Evolutionary conservation across 2,888 invertebrate species (phyloP).

Genomic region (Iselma pallidipennis): DNA sequence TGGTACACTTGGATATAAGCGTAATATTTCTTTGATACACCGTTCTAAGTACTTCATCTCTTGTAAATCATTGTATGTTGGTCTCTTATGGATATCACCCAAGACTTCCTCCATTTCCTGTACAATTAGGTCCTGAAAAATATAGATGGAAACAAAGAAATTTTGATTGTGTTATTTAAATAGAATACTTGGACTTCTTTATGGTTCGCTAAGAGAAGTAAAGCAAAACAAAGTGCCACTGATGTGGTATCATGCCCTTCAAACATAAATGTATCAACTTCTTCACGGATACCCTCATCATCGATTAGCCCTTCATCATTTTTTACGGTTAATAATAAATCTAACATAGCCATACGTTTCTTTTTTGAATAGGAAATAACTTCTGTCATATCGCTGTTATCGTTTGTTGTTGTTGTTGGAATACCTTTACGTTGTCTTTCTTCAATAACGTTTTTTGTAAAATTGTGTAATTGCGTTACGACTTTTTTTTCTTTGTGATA

Average conservation of each 20-base stretch:
- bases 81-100: slow-evolving; percentile 15
- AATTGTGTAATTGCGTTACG: slow-evolving; percentile 27
- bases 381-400: slow-evolving; percentile 12
- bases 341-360: slow-evolving; percentile 62
- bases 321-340: slow-evolving; percentile 60
- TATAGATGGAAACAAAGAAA: no score
- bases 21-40: slow-evolving; percentile 49
- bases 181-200: slow-evolving; percentile 36
- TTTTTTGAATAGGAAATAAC: slow-evolving; percentile 33
- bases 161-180: no score
- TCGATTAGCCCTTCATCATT: slow-evolving; percentile 56
- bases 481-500: slow-evolving; percentile 19
- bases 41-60: slow-evolving; percentile 50
- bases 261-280: slow-evolving; percentile 67
- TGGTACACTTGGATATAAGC: slow-evolving; percentile 51
- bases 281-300: slow-evolving; percentile 61
- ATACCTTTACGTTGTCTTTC: slow-evolving; percentile 26
- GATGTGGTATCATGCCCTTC: slow-evolving; percentile 48
- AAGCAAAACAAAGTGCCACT: slow-evolving; percentile 29
- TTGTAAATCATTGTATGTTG: slow-evolving; percentile 44
- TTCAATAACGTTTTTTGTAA: slow-evolving; percentile 31
- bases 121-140: slow-evolving; percentile 27
- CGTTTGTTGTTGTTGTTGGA: neutral
- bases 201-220: slow-evolving; percentile 32
- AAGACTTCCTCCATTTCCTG: slow-evolving; percentile 39